Evolutionary conservation across 35 echinoderm and acorn worm genomes (phyloP).

Genomic region (Apostichopus californicus): DNA sequence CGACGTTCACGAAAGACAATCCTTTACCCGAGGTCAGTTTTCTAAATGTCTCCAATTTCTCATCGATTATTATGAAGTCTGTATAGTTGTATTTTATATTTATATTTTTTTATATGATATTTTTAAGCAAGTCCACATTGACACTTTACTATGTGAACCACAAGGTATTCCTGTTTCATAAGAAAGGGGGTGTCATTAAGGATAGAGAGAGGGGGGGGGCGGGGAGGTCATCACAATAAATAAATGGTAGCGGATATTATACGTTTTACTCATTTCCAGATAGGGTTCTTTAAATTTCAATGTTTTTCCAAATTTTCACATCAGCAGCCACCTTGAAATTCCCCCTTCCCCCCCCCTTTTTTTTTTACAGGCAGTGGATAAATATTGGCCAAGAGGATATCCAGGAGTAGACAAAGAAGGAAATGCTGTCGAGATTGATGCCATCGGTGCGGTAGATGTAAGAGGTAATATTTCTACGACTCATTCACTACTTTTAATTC

Average conservation of each 20-base stretch:
- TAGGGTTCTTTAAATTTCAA: background rate
- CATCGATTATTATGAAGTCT: too few species aligned
- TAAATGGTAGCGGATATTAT: too few species aligned
- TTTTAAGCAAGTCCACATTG: too few species aligned
- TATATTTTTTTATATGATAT: too few species aligned
- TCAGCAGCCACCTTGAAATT: too few species aligned
- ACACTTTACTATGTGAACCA: background rate
- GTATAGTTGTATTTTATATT: too few species aligned
- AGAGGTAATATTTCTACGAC: conserved; percentile 9
- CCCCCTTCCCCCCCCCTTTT: background rate
- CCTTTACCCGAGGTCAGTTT: conserved; percentile 47
- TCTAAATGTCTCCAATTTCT: background rate
- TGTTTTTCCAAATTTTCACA: too few species aligned
- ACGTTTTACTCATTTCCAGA: background rate
- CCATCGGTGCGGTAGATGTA: conserved; percentile 9
- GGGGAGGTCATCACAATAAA: too few species aligned
- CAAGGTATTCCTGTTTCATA: too few species aligned
- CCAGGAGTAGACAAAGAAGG: conserved; percentile 24
- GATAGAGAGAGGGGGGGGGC: background rate
- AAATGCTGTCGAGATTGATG: background rate
- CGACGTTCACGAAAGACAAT: conserved; percentile 20
- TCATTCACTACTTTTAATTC: background rate
- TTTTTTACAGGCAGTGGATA: conserved; percentile 14
- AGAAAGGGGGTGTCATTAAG: background rate
- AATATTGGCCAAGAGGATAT: conserved; percentile 25